Conservation (phyloP, 2,113 vertebrate species). For the Saguinus imperator region DNA sequence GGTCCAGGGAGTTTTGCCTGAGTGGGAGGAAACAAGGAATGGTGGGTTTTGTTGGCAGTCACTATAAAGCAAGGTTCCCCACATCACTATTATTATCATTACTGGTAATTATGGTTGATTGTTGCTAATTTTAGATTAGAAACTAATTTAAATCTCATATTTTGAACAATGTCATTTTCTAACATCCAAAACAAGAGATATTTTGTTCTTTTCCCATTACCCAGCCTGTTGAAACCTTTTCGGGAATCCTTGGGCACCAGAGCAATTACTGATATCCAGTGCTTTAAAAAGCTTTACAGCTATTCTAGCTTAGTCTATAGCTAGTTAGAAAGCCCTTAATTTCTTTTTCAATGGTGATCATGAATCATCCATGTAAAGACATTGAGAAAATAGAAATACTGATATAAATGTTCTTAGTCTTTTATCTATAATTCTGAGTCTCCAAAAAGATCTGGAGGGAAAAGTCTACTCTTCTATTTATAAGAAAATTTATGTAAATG, state of each 20-base stretch:
- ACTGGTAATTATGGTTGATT: neutral
- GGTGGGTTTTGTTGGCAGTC: neutral
- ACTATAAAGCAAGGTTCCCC: neutral
- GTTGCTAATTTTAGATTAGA: neutral
- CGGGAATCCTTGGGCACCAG: neutral
- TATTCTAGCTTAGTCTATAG: neutral
- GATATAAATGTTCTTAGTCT: neutral
- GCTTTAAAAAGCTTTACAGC: neutral
- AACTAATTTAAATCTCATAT: neutral
- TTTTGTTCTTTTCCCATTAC: neutral
- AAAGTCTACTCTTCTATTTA: neutral
- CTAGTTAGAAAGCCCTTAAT: neutral
- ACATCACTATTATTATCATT: neutral
- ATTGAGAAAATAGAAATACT: neutral
- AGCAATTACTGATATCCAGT: neutral
- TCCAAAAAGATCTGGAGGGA: neutral
- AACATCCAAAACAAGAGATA: neutral
- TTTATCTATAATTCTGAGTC: neutral
- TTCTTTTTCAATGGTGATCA: neutral
- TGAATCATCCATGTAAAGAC: neutral
- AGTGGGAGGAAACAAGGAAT: neutral
- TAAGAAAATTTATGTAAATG: neutral
- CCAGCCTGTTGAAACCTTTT: neutral
- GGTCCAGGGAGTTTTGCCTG: neutral
- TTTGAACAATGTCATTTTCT: neutral